Evolutionary conservation across 2,113 vertebrate species (phyloP).

Genomic region (Istiophorus platypterus): DNA sequence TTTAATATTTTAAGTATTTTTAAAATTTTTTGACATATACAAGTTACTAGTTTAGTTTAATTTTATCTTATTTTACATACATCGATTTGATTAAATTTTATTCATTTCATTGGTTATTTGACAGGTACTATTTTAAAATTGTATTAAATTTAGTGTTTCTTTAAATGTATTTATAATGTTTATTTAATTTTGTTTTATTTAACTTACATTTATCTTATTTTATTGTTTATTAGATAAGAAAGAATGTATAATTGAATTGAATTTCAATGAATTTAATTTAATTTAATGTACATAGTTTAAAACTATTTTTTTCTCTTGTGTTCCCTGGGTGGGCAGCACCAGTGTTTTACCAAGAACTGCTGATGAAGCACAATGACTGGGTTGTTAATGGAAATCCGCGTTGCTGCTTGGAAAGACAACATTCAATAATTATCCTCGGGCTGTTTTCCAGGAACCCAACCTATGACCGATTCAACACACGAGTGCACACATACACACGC

Average conservation of each 20-base stretch:
- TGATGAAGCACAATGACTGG: neutral
- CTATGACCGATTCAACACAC: neutral
- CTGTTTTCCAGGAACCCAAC: constrained; percentile 5
- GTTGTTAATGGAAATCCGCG: constrained; percentile 2
- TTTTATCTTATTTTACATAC: neutral
- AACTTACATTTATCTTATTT: no score
- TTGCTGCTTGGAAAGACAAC: neutral
- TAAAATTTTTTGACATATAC: no score
- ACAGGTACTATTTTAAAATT: no score
- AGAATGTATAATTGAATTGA: neutral
- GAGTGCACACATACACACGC: no score
- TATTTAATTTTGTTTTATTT: no score
- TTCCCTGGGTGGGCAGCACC: neutral
- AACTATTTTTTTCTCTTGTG: neutral
- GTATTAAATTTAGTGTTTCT: no score
- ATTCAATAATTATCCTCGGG: neutral
- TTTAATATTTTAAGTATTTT: no score
- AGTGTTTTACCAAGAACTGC: neutral
- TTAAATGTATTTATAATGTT: no score
- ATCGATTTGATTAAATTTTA: no score
- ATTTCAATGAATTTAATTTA: neutral
- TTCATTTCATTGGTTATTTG: neutral
- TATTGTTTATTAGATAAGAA: neutral
- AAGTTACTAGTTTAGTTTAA: neutral
- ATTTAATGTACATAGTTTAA: neutral